These are phyloP conservation scores for Andrena haemorrhoa DNA, from an alignment of 2,888 invertebrate genomes.

Conservation along the genomic window DNA sequence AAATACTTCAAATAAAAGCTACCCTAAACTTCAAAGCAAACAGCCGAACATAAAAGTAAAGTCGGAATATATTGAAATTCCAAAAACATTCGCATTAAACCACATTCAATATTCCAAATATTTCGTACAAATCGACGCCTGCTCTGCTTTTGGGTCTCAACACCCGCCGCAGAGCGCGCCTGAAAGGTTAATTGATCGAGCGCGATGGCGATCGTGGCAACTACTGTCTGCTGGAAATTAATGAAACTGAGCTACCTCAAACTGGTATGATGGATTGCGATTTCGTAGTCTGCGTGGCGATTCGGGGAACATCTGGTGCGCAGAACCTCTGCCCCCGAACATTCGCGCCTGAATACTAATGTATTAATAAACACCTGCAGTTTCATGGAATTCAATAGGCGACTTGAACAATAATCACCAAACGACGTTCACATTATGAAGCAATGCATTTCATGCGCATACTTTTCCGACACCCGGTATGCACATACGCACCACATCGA, in stretches of 20 bases:
- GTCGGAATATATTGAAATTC: too few relatives aligned
- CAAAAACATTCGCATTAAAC: too few relatives aligned
- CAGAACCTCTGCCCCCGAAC: slow-evolving; percentile 38
- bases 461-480: too few relatives aligned
- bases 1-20: too few relatives aligned
- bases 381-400: slow-evolving; percentile 9
- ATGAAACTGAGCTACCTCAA: slow-evolving; percentile 34
- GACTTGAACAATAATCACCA: slow-evolving; percentile 8
- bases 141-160: background rate
- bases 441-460: background rate
- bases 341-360: slow-evolving; percentile 42
- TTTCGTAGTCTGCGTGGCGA: slow-evolving; percentile 19
- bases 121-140: too few relatives aligned
- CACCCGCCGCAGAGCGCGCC: background rate
- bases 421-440: background rate
- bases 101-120: too few relatives aligned
- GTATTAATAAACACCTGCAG: slow-evolving; percentile 48
- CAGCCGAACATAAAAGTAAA: too few relatives aligned
- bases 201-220: slow-evolving; percentile 14
- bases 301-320: slow-evolving; percentile 47
- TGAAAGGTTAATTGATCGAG: slow-evolving; percentile 19
- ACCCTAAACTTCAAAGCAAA: too few relatives aligned
- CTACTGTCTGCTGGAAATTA: slow-evolving; percentile 44
- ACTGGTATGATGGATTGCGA: slow-evolving; percentile 39
- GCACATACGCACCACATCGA: too few relatives aligned